A percentile compares a stretch with the other conserved stretches of the same genome.
Evolutionary conservation across 1,140 invertebrate species (phyloP).

Genomic region (Drosophila fuyamai): DNA sequence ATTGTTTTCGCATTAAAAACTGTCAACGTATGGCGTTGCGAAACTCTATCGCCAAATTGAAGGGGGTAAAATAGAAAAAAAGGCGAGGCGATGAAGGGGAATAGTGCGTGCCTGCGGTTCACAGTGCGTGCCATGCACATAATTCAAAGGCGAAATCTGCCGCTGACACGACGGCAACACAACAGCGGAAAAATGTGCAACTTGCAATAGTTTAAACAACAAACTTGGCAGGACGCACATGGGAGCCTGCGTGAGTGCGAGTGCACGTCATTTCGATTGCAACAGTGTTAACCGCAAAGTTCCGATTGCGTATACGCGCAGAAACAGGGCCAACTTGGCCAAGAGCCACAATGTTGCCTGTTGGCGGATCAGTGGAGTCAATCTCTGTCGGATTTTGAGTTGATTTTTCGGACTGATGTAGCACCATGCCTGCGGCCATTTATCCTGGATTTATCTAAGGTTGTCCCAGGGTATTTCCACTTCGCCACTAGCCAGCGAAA

Average conservation of each 20-base stretch:
- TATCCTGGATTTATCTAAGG: not conserved
- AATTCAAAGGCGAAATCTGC: constrained; percentile 70
- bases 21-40: not conserved
- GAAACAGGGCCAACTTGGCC: constrained; percentile 8
- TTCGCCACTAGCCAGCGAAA: not conserved
- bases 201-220: constrained; percentile 69
- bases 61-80: not conserved
- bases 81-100: not conserved
- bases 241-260: constrained; percentile 23
- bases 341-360: constrained; percentile 33
- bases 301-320: constrained; percentile 62
- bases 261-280: constrained; percentile 68
- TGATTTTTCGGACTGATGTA: not conserved
- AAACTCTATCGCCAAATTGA: constrained; percentile 32
- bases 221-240: constrained; percentile 50
- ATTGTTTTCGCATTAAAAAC: constrained; percentile 28
- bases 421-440: not conserved
- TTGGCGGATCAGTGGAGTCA: constrained; percentile 1
- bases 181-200: constrained; percentile 53
- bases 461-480: not conserved
- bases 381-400: not conserved
- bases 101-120: constrained; percentile 62
- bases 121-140: constrained; percentile 65
- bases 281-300: constrained; percentile 70
- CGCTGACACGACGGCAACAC: constrained; percentile 51